A percentile compares a stretch with the other conserved stretches of the same genome.
phyloP scores from a whole-genome alignment of 2,797 vertebrate genomes.

The Muscicapa comitata region DNA sequence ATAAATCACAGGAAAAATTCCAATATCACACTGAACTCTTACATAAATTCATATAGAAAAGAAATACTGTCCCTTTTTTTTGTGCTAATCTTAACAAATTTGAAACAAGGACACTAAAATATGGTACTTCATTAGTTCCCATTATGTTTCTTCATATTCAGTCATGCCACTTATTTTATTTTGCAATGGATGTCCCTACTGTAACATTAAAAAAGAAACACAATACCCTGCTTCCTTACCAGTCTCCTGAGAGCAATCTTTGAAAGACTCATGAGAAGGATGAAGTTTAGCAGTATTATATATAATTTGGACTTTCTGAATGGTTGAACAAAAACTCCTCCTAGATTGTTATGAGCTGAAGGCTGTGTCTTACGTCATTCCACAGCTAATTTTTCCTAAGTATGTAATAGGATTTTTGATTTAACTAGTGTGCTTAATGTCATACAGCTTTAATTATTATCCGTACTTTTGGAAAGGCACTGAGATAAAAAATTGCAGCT shows the following conservation, averaged over 20 bases:
- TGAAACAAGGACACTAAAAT: neutral
- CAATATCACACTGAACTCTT: neutral
- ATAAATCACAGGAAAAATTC: neutral
- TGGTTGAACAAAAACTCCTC: neutral
- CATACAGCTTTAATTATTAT: conserved; percentile 44
- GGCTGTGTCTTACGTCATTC: conserved; percentile 9
- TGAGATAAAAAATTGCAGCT: neutral
- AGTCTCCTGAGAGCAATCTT: neutral
- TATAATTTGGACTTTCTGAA: conserved; percentile 23
- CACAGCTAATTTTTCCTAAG: conserved; percentile 44
- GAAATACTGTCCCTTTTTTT: neutral
- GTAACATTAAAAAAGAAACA: neutral
- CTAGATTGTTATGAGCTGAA: conserved; percentile 27
- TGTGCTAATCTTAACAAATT: neutral
- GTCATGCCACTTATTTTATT: neutral
- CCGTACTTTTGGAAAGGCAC: neutral
- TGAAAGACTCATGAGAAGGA: neutral
- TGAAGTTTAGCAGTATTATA: neutral
- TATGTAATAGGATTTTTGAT: conserved; percentile 41
- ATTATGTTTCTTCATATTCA: neutral
- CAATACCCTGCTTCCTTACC: neutral
- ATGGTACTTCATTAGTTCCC: neutral
- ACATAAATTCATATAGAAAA: neutral
- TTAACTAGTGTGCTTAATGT: conserved; percentile 12
- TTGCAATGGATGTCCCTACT: neutral